These are phyloP conservation scores for Apotomis capreana DNA, from an alignment of 2,888 invertebrate species.

Conservation along the genomic window DNA sequence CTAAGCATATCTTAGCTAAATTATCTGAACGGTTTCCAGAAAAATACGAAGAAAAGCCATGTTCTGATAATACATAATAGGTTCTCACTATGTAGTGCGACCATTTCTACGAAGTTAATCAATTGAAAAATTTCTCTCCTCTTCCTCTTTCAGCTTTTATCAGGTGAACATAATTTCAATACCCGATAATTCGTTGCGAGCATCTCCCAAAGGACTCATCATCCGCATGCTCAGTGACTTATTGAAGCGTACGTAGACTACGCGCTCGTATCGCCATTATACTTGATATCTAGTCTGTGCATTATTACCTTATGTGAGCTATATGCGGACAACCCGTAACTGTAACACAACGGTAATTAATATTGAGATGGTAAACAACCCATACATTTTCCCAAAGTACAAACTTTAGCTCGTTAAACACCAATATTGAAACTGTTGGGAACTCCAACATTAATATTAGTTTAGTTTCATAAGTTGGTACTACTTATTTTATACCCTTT, in stretches of 20 bases:
- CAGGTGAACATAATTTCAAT: conserved; percentile 27
- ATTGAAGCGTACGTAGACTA: conserved; percentile 20
- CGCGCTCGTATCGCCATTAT: conserved; percentile 18
- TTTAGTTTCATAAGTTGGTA: too few relatives aligned
- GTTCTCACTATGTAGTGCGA: too few relatives aligned
- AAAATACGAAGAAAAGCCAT: conserved; percentile 1
- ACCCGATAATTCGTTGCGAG: conserved; percentile 17
- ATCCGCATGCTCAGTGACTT: conserved; percentile 22
- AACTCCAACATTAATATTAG: too few relatives aligned
- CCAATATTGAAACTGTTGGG: too few relatives aligned
- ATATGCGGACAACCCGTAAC: too few relatives aligned
- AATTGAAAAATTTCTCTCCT: not conserved
- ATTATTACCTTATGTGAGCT: not conserved
- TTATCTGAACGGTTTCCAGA: not conserved
- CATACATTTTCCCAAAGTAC: too few relatives aligned
- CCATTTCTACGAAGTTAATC: not conserved
- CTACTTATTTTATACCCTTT: too few relatives aligned
- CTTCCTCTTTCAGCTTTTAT: not conserved
- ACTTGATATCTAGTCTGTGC: not conserved
- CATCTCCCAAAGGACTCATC: conserved; percentile 21
- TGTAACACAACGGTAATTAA: too few relatives aligned
- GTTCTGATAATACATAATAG: too few relatives aligned
- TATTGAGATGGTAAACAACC: too few relatives aligned
- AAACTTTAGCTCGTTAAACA: too few relatives aligned
- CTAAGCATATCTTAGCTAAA: not conserved